Percentiles rank a stretch among this genome's conserved stretches.
Evolutionary conservation across 2,888 invertebrate genomes (phyloP).

Genomic region (Mythimna ferrago): DNA sequence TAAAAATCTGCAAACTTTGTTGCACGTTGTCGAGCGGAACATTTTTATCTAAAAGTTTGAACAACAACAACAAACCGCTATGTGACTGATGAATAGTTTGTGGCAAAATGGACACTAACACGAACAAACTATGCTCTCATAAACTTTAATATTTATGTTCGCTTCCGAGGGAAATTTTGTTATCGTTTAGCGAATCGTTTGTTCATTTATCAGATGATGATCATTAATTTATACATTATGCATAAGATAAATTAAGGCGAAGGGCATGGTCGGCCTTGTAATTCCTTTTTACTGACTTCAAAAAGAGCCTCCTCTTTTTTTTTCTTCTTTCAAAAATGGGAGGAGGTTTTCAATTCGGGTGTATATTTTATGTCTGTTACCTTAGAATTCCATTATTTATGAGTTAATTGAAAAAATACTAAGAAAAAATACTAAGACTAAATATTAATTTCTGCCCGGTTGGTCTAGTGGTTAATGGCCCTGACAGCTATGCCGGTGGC

Average conservation of each 20-base stretch:
- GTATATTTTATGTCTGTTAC: too few relatives aligned
- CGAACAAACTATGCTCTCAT: constrained; percentile 51
- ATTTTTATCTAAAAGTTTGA: constrained; percentile 61
- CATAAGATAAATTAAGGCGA: not conserved
- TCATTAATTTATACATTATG: constrained; percentile 1
- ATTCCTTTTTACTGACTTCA: not conserved
- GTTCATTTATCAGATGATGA: constrained; percentile 11
- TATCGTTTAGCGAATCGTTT: constrained; percentile 13
- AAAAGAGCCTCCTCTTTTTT: too few relatives aligned
- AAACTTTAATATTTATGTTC: constrained; percentile 41
- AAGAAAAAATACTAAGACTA: too few relatives aligned
- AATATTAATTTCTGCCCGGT: too few relatives aligned
- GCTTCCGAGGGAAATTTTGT: constrained; percentile 23
- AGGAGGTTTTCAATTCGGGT: too few relatives aligned
- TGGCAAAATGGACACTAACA: constrained; percentile 46
- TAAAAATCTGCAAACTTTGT: constrained; percentile 34
- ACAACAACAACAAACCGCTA: constrained; percentile 33
- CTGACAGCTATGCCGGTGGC: too few relatives aligned
- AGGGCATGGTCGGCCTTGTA: not conserved
- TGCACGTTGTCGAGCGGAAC: constrained; percentile 17
- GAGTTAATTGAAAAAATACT: too few relatives aligned
- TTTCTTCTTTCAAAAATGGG: too few relatives aligned
- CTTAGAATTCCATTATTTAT: too few relatives aligned
- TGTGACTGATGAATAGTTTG: constrained; percentile 56
- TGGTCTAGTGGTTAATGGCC: too few relatives aligned